phyloP scores from a whole-genome alignment of 1,140 invertebrate species.

The Aphelinus atriplicis region DNA sequence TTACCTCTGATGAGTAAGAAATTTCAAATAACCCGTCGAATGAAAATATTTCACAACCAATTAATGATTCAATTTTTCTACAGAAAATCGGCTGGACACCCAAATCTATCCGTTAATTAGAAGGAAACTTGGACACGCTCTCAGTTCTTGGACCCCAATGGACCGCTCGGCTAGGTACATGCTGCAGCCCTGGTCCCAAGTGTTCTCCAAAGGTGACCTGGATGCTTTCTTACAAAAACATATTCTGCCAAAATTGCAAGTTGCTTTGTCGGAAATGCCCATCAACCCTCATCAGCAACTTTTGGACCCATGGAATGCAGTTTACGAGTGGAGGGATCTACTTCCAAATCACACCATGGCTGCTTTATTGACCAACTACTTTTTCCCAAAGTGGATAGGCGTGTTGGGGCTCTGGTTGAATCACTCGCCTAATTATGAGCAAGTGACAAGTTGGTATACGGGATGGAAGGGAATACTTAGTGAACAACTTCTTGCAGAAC shows the following conservation, averaged over 20 bases:
- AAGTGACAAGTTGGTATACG: conserved; percentile 88
- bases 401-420: conserved; percentile 83
- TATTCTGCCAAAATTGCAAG: conserved; percentile 90
- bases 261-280: conserved; percentile 76
- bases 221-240: conserved; percentile 87
- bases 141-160: conserved; percentile 91
- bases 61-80: conserved; percentile 21
- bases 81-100: conserved; percentile 75
- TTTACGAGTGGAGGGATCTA: conserved; percentile 87
- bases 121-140: conserved; percentile 87
- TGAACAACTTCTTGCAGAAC: conserved; percentile 74
- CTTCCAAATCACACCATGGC: conserved; percentile 78
- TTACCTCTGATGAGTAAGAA: conserved; percentile 76
- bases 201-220: conserved; percentile 84
- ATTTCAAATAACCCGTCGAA: not conserved
- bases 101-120: conserved; percentile 92
- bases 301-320: conserved; percentile 85
- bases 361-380: conserved; percentile 80
- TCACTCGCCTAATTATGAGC: conserved; percentile 82
- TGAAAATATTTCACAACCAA: not conserved
- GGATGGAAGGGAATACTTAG: conserved; percentile 87
- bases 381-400: conserved; percentile 90
- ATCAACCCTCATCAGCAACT: conserved; percentile 90
- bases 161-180: conserved; percentile 93
- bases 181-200: conserved; percentile 90